Conservation (phyloP, 2,888 invertebrate species). For the Pherbina coryleti region DNA sequence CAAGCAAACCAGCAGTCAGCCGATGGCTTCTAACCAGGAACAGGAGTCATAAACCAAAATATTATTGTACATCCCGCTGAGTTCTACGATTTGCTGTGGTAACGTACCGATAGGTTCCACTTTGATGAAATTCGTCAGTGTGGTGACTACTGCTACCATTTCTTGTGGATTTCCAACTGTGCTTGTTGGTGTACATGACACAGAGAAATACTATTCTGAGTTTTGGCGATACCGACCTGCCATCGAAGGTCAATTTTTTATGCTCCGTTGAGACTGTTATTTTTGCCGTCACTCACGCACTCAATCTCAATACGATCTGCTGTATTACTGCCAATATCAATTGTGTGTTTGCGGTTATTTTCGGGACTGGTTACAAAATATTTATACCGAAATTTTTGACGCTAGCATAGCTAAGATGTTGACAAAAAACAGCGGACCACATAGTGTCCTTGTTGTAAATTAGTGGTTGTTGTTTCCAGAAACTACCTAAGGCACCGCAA, state of each 20-base stretch:
- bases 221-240: not conserved
- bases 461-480: not conserved
- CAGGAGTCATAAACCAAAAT: slow-evolving; percentile 64
- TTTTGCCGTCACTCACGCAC: not conserved
- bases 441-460: slow-evolving; percentile 13
- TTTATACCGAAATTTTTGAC: slow-evolving; percentile 47
- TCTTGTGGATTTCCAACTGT: slow-evolving; percentile 48
- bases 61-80: slow-evolving; percentile 58
- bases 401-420: slow-evolving; percentile 46
- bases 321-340: not conserved
- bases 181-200: slow-evolving; percentile 19
- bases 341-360: slow-evolving; percentile 45
- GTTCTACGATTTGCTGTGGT: slow-evolving; percentile 64
- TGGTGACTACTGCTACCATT: slow-evolving; percentile 57
- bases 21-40: slow-evolving; percentile 36
- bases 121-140: slow-evolving; percentile 66
- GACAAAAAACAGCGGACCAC: slow-evolving; percentile 39
- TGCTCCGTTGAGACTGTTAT: not conserved
- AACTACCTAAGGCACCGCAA: slow-evolving; percentile 27
- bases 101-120: slow-evolving; percentile 59
- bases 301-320: not conserved
- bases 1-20: not conserved
- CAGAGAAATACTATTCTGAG: too few species aligned
- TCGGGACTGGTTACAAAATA: slow-evolving; percentile 47
- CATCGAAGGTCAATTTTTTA: slow-evolving; percentile 32